Conservation (phyloP, 2,113 vertebrate species). For the Ciconia maguari region DNA sequence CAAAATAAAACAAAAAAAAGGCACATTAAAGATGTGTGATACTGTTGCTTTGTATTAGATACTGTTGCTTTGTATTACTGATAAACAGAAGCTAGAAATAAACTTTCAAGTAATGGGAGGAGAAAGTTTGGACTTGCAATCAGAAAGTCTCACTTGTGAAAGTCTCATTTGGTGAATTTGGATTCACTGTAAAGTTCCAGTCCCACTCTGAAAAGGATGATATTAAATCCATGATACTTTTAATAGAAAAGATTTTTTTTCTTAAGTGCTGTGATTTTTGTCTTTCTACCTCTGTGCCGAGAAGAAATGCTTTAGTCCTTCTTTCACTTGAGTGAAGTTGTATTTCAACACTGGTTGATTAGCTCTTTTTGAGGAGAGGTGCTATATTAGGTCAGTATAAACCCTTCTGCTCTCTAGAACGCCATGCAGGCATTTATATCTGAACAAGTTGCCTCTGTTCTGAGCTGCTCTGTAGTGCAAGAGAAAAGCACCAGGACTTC, state of each 20-base stretch:
- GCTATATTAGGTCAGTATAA: background rate
- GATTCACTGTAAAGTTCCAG: background rate
- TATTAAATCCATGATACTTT: background rate
- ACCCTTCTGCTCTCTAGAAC: background rate
- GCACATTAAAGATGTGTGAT: background rate
- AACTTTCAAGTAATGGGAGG: background rate
- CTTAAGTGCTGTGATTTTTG: background rate
- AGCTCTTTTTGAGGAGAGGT: background rate
- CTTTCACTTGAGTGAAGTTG: background rate
- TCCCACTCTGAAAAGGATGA: background rate
- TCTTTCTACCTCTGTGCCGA: background rate
- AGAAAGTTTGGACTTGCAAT: background rate
- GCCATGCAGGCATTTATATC: background rate
- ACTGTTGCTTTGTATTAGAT: background rate
- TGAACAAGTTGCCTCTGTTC: background rate
- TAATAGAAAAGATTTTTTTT: background rate
- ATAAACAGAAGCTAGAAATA: background rate
- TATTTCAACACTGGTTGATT: background rate
- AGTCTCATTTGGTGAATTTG: background rate
- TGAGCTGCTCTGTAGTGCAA: background rate
- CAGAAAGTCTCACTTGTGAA: background rate
- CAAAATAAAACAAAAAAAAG: background rate
- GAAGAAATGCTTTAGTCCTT: background rate
- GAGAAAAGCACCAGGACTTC: background rate
- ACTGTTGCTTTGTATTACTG: background rate